Percentiles rank a stretch among this genome's conserved stretches.
Conservation (phyloP, 1,140 invertebrate genomes). For the Rhizoglyphus robini region DNA sequence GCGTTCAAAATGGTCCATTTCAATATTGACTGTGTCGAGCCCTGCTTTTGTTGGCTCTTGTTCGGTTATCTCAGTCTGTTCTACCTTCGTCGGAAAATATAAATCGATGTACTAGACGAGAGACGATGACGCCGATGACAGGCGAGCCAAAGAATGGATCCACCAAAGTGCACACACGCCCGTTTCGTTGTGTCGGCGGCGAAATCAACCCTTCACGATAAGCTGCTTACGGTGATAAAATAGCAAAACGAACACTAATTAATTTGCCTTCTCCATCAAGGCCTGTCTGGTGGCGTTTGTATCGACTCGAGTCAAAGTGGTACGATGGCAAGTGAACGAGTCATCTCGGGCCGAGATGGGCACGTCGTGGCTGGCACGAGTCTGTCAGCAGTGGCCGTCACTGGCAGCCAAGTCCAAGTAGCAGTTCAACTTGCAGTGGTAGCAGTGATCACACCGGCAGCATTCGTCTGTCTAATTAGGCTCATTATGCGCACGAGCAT, state of each 20-base stretch:
- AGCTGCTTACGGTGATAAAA: conserved; percentile 5
- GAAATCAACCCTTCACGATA: conserved; percentile 15
- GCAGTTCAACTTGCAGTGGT: no score
- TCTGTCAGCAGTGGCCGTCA: no score
- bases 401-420: no score
- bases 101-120: no score
- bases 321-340: no score
- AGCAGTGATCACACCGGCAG: background rate
- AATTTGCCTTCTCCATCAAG: conserved; percentile 11
- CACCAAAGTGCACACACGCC: background rate
- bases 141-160: background rate
- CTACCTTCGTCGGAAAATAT: background rate
- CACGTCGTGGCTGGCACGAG: no score
- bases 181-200: background rate
- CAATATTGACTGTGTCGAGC: background rate
- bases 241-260: conserved; percentile 1
- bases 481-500: conserved; percentile 5
- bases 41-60: background rate
- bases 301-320: no score
- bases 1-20: no score
- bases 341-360: no score
- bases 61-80: background rate
- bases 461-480: background rate
- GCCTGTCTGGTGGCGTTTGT: no score
- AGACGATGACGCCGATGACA: no score